Percentiles rank a stretch among this genome's conserved stretches.
Conservation (phyloP, 2,797 vertebrate genomes). For the Parauchenoglanis ngamensis region DNA sequence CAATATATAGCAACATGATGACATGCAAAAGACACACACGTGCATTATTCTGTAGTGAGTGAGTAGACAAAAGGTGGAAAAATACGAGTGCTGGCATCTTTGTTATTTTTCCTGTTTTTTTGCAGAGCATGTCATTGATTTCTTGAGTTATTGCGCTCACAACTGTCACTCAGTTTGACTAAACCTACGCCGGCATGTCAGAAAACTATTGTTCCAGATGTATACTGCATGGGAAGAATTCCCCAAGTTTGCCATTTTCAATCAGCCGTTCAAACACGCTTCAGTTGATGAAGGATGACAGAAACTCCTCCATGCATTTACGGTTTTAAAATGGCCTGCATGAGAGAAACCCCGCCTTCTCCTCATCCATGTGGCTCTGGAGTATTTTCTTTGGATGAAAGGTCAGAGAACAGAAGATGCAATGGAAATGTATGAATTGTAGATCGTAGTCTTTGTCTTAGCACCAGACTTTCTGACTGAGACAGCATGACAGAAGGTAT, state of each 20-base stretch:
- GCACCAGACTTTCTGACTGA: not conserved
- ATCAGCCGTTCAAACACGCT: conserved; percentile 2
- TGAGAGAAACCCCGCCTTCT: not conserved
- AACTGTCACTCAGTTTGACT: conserved; percentile 61
- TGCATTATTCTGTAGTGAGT: conserved; percentile 22
- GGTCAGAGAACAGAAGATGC: not conserved
- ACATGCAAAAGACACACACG: not conserved
- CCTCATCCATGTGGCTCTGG: not conserved
- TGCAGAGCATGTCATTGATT: conserved; percentile 54
- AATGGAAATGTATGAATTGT: conserved; percentile 5
- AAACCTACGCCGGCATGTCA: conserved; percentile 42
- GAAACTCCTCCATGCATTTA: conserved; percentile 4
- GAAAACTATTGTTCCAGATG: conserved; percentile 50
- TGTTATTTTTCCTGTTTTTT: conserved; percentile 64
- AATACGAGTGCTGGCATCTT: conserved; percentile 15
- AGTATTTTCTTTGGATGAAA: conserved; percentile 4
- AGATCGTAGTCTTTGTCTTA: not conserved
- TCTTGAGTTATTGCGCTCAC: conserved; percentile 54
- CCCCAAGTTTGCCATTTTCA: conserved; percentile 39
- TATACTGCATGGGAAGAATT: conserved; percentile 41
- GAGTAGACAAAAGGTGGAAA: conserved; percentile 44
- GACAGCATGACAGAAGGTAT: not conserved
- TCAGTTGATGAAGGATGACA: conserved; percentile 29
- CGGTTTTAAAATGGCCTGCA: not conserved
- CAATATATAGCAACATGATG: conserved; percentile 9